Percentiles rank a stretch among this genome's conserved stretches.
These are phyloP conservation scores for Thamnophis sirtalis DNA, from an alignment of 2,113 vertebrate species.

Conservation along the genomic window DNA sequence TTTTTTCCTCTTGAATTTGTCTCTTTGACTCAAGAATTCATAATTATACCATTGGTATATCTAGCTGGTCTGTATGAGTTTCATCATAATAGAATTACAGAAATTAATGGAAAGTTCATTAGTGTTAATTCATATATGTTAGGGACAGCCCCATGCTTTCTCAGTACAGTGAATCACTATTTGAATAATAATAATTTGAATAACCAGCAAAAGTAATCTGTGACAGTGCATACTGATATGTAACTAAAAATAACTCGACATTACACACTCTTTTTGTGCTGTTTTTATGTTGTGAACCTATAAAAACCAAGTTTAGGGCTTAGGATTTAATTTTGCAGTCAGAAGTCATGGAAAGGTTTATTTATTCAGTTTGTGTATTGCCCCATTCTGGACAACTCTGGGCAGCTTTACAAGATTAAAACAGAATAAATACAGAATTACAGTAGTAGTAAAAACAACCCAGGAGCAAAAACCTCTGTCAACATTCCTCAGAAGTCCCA, in stretches of 20 bases:
- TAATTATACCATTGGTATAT: not conserved
- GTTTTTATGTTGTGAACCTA: not conserved
- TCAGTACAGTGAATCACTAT: not conserved
- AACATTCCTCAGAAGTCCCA: not conserved
- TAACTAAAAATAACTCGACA: not conserved
- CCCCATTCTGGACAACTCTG: not conserved
- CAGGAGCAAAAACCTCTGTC: not conserved
- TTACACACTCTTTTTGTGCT: not conserved
- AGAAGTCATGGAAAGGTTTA: not conserved
- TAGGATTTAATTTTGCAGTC: not conserved
- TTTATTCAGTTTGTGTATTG: not conserved
- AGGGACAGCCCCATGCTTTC: not conserved
- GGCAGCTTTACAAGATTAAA: not conserved
- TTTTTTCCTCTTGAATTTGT: not conserved
- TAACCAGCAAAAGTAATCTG: not conserved
- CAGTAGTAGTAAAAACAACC: not conserved
- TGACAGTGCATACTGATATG: not conserved
- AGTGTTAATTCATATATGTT: not conserved
- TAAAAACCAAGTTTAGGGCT: not conserved
- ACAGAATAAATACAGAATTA: not conserved
- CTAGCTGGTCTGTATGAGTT: not conserved
- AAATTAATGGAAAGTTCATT: not conserved
- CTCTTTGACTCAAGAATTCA: not conserved
- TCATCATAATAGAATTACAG: not conserved
- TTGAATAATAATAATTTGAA: not conserved